Percentiles rank a stretch among this genome's conserved stretches.
These are phyloP conservation scores for Ceyx melanurus DNA, from an alignment of 2,113 vertebrate species.

Conservation along the genomic window DNA sequence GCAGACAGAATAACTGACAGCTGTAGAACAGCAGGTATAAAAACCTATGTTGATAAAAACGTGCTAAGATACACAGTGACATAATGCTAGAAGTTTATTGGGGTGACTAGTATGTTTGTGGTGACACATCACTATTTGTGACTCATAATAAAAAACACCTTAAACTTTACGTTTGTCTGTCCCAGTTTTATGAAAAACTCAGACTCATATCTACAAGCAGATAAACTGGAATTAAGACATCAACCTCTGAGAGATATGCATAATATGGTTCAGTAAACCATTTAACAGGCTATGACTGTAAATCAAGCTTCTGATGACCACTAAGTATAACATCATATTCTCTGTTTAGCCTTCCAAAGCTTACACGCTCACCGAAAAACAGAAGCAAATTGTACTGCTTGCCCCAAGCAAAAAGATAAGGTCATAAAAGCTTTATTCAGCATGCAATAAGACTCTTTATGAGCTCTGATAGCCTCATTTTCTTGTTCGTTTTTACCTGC, in stretches of 20 bases:
- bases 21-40: neutral
- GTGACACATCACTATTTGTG: neutral
- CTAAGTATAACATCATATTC: slow-evolving; percentile 29
- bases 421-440: slow-evolving; percentile 28
- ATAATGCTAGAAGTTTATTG: neutral
- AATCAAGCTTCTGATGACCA: slow-evolving; percentile 17
- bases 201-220: neutral
- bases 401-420: slow-evolving; percentile 22
- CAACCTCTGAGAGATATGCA: neutral
- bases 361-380: slow-evolving; percentile 5
- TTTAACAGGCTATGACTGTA: neutral
- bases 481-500: slow-evolving; percentile 16
- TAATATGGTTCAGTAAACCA: slow-evolving; percentile 11
- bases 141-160: neutral
- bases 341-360: slow-evolving; percentile 36
- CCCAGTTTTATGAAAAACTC: neutral
- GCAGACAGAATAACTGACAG: neutral
- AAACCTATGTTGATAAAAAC: neutral
- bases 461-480: neutral
- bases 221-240: slow-evolving; percentile 1
- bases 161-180: neutral
- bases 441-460: neutral
- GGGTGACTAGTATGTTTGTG: neutral
- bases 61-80: neutral
- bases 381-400: slow-evolving; percentile 43